Base-by-base conservation (phyloP, 2,888 invertebrate species). In the Drosophila rubida region DNA sequence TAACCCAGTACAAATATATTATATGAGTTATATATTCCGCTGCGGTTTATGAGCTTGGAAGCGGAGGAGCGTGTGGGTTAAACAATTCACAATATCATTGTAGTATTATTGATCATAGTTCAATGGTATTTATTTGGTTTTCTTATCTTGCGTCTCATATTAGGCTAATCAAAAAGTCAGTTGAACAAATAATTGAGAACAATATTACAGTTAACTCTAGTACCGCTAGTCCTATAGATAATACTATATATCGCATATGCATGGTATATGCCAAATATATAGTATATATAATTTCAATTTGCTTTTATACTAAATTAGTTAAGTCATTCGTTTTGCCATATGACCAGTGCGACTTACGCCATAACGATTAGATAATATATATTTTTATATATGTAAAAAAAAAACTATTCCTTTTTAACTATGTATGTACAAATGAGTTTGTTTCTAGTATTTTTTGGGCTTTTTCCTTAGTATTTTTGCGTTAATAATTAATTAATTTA, bases 171-270 rank as follows among this genome's bases (percentile, higher is more conserved):
- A n/a, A 42, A 72, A 67, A 54, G 27, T 65, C 60, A 65, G 57
- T 73, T 69, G 30, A 75, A 57, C 65, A 42, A 61, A 71, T 16
- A 25, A 46, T 67, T 54, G 19, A 49, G 66, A 68, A 76, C 72
- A 72, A 71, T 72, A 49, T 49, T 57, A 76, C 63, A 75, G 57
- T 62, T 59, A 75, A 76, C 59, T 46, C 68, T 68, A 72, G 46
- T 75, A 71, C 41, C 66, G 60, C 76, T 71, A 75, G 48, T 69
- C 46, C 50, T 69, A 51, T 37, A 19, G 14, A 32, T 49, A 8
- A 22, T 35, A 53, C 42, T 45, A 39, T 32, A 54, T 54, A 44
- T 13, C 11, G 54, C 57, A 46, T 69, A 48, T 64, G 51, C 58
- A 37, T 53, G 32, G 46, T 51, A 59, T 68, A 39, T 49, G 50